Conservation (phyloP, 2,113 vertebrate genomes). For the Coptodon rendalli region DNA sequence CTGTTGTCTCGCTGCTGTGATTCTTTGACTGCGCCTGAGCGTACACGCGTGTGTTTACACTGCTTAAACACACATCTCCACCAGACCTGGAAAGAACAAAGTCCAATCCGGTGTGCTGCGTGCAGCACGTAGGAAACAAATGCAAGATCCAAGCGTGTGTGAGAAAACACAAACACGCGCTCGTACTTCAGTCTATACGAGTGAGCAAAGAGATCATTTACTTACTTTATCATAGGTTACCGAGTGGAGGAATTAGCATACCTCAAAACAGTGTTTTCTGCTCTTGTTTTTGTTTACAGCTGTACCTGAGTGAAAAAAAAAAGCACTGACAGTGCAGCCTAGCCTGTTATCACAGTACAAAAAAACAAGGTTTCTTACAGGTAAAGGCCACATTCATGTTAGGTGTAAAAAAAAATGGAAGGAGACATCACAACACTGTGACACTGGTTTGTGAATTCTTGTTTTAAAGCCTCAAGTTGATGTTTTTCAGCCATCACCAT, state of each 20-base stretch:
- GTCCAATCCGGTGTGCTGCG: constrained; percentile 24
- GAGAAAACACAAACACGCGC: background rate
- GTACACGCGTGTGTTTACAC: constrained; percentile 34
- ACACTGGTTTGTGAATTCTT: accelerated
- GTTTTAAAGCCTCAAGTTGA: background rate
- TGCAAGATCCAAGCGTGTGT: background rate
- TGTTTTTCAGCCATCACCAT: background rate
- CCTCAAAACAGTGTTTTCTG: background rate
- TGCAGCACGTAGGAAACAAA: background rate
- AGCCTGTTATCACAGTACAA: background rate
- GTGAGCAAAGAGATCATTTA: background rate
- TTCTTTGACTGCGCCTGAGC: constrained; percentile 29
- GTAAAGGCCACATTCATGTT: background rate
- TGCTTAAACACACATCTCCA: constrained; percentile 47
- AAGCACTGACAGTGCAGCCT: background rate
- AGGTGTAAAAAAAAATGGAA: background rate
- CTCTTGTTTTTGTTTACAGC: background rate
- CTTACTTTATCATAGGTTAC: background rate
- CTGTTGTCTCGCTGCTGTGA: constrained; percentile 14
- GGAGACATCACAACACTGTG: background rate
- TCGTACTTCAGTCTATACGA: background rate
- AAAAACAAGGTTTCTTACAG: background rate
- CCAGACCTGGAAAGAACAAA: constrained; percentile 54
- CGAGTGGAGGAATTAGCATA: background rate
- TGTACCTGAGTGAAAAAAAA: background rate